Evolutionary conservation across 2,113 vertebrate species (phyloP).

Genomic region (Zootoca vivipara): DNA sequence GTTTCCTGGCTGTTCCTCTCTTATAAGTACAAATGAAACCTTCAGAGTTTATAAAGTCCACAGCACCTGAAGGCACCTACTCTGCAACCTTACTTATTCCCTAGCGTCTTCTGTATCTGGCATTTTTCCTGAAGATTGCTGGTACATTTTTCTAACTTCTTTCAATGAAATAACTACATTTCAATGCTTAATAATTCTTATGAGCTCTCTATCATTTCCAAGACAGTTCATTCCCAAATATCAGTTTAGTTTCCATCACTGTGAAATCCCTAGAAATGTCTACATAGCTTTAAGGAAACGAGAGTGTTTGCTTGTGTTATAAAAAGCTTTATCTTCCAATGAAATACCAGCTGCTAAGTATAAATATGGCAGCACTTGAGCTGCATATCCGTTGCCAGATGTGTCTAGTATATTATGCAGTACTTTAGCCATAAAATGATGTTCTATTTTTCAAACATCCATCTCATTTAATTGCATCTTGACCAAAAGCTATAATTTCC

Average conservation of each 20-base stretch:
- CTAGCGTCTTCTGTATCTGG: no score
- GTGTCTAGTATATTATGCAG: not conserved
- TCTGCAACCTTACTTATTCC: no score
- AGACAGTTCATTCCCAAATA: not conserved
- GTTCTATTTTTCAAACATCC: not conserved
- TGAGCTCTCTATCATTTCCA: not conserved
- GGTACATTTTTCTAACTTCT: no score
- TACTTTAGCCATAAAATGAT: not conserved
- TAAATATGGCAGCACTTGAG: not conserved
- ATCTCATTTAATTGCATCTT: not conserved
- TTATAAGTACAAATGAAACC: no score
- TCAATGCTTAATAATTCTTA: no score
- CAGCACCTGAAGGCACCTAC: no score
- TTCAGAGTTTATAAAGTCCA: no score
- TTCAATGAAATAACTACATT: no score
- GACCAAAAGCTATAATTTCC: not conserved
- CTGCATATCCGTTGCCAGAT: not conserved
- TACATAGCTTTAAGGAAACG: fast-evolving
- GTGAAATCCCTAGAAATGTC: constrained; percentile 4
- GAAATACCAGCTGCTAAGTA: fast-evolving
- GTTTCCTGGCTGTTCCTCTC: no score
- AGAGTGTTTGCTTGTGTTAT: constrained; percentile 14
- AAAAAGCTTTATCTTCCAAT: constrained; percentile 18
- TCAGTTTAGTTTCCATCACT: constrained; percentile 14
- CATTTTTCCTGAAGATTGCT: no score